phyloP scores from a whole-genome alignment of 2,888 invertebrate genomes.

The Tanypteryx hageni region DNA sequence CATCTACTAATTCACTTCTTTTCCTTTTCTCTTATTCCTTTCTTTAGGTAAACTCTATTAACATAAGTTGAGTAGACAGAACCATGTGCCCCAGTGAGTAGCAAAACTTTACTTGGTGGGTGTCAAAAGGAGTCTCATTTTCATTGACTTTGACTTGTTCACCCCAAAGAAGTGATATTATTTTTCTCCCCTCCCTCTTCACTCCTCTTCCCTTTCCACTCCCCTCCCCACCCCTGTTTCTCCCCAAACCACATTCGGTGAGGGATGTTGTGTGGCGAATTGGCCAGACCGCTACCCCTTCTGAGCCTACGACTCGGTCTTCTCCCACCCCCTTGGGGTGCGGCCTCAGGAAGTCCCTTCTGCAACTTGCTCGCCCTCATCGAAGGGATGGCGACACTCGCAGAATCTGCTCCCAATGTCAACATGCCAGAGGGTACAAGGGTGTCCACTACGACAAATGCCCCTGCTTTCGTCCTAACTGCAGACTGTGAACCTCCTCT shows the following conservation, averaged over 20 bases:
- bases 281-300: conserved; percentile 48
- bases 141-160: background rate
- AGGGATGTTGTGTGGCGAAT: conserved; percentile 60
- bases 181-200: background rate
- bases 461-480: background rate
- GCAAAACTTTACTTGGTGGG: conserved; percentile 20
- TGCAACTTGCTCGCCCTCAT: conserved; percentile 80
- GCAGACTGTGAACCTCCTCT: conserved; percentile 42
- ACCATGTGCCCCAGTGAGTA: background rate
- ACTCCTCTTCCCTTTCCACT: background rate
- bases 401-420: conserved; percentile 74
- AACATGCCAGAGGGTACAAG: background rate
- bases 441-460: background rate
- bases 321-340: conserved; percentile 64
- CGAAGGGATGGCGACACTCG: conserved; percentile 79
- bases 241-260: background rate
- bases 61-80: conserved; percentile 21
- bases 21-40: conserved; percentile 32
- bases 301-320: conserved; percentile 53
- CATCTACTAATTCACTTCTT: conserved; percentile 43
- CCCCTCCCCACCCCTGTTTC: background rate
- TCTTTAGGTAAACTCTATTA: conserved; percentile 52
- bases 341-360: conserved; percentile 78
- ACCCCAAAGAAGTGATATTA: conserved; percentile 16
- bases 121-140: background rate